Base-by-base conservation (phyloP, 1,140 invertebrate species). In the Penaeus chinensis region DNA sequence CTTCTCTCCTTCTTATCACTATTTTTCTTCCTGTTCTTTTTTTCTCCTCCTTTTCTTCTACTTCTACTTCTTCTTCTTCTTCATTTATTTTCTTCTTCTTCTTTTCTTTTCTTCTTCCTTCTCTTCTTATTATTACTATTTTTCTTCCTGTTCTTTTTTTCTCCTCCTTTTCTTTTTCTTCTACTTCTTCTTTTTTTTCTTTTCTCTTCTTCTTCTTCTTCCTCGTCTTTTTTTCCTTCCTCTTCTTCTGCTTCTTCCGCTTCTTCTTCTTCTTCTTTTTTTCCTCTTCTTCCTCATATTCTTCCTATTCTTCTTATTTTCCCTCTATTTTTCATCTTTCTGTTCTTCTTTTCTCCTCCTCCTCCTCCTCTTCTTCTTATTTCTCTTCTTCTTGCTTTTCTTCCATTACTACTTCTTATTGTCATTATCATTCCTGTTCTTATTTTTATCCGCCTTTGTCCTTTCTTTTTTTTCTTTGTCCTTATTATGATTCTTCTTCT, bases 1-100 rank as follows among this genome's bases (percentile, higher is more conserved):
- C 20, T n/a, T 37, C 37, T 65, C 42, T 65, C 76, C 82, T 71
- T 24, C 27, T 20, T n/a, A 19, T 74, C 8, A 3, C 69, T 74
- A 19, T 74, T 37, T 42, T 84, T 69, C 24, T 69, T 54, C 42
- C n/a, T n/a, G 13, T 54, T 24, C 13, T 84, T 84, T 54, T 84
- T 24, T 60, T 27, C 20, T n/a, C 42, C 3, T 62, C 79, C 11
- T 47, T 13, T 13, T 47, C 47, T 13, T 47, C 47, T 47, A 13
- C 11, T 13, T 7, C 11, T 13, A 3, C 11, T 47, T 47, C 1
- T 47, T 5, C 47, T 7, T 13, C 47, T 47, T 47, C 47, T 47
- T 47, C 42, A 5, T 47, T 10, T 47, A 5, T 10, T 47, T 47
- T 47, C 42, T 47, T 13, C 11, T 7, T 47, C 47, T 7, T 47